Conservation (phyloP, 2,888 invertebrate genomes). For the Ramazzottius varieornatus region DNA sequence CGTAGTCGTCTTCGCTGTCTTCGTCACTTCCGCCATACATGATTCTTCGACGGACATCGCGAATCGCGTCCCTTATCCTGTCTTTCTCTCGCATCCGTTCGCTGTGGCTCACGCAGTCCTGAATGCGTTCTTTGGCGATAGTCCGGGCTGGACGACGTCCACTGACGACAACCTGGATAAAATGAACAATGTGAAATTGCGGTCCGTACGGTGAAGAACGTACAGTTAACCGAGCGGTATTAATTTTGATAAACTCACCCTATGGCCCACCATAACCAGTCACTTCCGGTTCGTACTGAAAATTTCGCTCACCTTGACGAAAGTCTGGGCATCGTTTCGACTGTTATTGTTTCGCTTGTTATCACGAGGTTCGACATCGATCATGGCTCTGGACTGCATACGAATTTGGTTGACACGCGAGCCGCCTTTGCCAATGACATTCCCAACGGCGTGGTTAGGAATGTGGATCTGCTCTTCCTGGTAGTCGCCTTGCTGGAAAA, state of each 20-base stretch:
- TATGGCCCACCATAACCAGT: too few species aligned
- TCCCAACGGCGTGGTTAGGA: background rate
- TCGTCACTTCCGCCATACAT: background rate
- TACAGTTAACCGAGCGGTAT: too few species aligned
- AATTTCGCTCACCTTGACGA: too few species aligned
- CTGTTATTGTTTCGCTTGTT: too few species aligned
- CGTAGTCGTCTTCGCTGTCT: background rate
- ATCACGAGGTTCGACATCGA: background rate
- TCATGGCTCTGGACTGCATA: background rate
- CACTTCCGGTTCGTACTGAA: too few species aligned
- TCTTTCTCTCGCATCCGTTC: background rate
- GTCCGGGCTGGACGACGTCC: background rate
- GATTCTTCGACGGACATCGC: background rate
- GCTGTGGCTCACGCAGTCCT: background rate
- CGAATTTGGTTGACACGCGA: background rate
- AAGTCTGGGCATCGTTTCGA: too few species aligned
- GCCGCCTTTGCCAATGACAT: background rate
- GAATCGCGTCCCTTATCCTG: background rate
- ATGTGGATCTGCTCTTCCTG: background rate
- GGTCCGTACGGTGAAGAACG: background rate
- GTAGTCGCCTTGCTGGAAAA: background rate
- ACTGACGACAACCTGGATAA: background rate
- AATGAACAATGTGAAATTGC: background rate
- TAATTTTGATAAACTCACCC: too few species aligned
- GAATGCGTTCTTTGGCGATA: background rate